Base-by-base conservation (phyloP, 2,888 invertebrate species). In the Tridacna gigas region DNA sequence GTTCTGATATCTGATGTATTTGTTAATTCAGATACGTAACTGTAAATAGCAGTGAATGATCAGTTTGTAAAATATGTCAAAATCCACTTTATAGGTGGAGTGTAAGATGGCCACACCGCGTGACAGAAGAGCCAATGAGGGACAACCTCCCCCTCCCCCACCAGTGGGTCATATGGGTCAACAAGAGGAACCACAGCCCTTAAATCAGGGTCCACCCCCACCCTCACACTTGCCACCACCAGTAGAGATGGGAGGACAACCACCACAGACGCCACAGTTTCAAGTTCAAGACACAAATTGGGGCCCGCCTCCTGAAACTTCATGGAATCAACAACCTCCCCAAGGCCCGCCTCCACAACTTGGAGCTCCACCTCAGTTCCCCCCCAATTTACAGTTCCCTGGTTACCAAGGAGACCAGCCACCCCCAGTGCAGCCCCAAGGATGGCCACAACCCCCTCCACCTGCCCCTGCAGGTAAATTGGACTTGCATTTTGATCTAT, bases 41-140 rank as follows among this genome's bases (percentile, higher is more conserved):
- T 37, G 37, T 37, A 37, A 2, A 4, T 37, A 37, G 37, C 37
- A 37, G 37, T 37, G 37, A 2, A 37, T 67, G 9, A 67, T 37
- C 28, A 18, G 28, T 67, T 67, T 28, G 11, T 67, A 18, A 25
- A 9, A 12, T n/a, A 25, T 15, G 3, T 11, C 28, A 37, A 37
- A 37, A 37, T 37, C 2, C 37, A 37, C 37, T 37, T 75, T 45
- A n/a, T 84, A 91, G 91, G 90, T 91, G 84, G 91, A 91, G 65
- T 90, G 90, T 81, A 91, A 91, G 65, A 75, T 89, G 37, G 91
- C 91, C 20, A 87, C 90, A 47, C 91, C 91, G 4, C 85, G 90
- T 13, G 83, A 86, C 78, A 86, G 84, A 26, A 82, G 74, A 25
- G 74, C 69, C 11, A 61, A 13, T 45, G 74, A 67, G 15, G 73